phyloP scores from a whole-genome alignment of 2,888 invertebrate species.

The Eilema sororculum region DNA sequence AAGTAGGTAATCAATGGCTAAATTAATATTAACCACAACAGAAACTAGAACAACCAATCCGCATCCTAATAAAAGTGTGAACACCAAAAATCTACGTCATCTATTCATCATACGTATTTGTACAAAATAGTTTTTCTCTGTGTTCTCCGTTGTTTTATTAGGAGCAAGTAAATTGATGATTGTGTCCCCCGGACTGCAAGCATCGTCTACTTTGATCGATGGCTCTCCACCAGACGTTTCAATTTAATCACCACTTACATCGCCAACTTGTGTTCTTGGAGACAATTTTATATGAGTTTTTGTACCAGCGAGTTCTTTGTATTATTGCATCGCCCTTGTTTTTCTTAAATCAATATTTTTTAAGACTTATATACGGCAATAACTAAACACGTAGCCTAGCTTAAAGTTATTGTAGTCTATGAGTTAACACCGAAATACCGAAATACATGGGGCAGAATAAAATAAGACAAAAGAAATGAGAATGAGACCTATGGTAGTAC shows the following conservation, averaged over 20 bases:
- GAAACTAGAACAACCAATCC: too few species aligned
- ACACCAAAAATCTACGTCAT: slow-evolving; percentile 30
- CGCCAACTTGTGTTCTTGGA: slow-evolving; percentile 36
- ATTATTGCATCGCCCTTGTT: background rate
- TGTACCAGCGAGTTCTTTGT: slow-evolving; percentile 18
- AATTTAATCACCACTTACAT: slow-evolving; percentile 64
- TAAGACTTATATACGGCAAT: too few species aligned
- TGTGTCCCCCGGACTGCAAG: slow-evolving; percentile 54
- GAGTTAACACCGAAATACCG: too few species aligned
- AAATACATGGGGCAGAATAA: too few species aligned
- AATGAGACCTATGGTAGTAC: too few species aligned
- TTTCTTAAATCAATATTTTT: background rate
- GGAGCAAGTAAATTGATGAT: slow-evolving; percentile 67
- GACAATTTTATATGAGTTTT: slow-evolving; percentile 19
- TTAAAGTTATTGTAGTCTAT: too few species aligned
- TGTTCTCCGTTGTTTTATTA: slow-evolving; percentile 64
- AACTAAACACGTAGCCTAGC: too few species aligned
- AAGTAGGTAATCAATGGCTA: too few species aligned
- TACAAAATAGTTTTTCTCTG: slow-evolving; percentile 68
- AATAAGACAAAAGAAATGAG: too few species aligned
- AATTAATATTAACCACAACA: too few species aligned
- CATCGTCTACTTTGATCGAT: slow-evolving; percentile 62
- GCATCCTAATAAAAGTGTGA: background rate
- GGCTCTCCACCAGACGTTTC: slow-evolving; percentile 59
- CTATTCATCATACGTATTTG: slow-evolving; percentile 66